A percentile compares a stretch with the other conserved stretches of the same genome.
Evolutionary conservation across 2,113 vertebrate genomes (phyloP).

Genomic region (Hippocampus guttulatus): DNA sequence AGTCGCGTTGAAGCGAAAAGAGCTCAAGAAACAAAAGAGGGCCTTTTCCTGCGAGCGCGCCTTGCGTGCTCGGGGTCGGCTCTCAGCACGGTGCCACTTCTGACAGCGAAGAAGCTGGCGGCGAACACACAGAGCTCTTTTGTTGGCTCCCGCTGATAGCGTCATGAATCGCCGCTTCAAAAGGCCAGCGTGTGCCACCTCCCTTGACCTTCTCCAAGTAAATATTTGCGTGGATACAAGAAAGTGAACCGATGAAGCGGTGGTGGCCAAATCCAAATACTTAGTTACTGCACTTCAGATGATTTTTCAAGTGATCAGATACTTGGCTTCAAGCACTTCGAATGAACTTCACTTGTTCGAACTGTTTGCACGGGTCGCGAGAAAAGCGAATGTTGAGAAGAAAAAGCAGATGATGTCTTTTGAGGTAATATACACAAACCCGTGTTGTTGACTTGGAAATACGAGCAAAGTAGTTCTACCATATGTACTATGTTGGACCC

Average conservation of each 20-base stretch:
- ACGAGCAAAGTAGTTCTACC: too few relatives aligned
- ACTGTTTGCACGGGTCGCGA: not conserved
- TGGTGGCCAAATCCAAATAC: not conserved
- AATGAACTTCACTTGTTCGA: not conserved
- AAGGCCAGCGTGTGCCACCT: conserved; percentile 29
- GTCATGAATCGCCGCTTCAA: conserved; percentile 58
- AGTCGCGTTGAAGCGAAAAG: not conserved
- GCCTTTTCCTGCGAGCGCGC: not conserved
- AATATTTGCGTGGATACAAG: conserved; percentile 6
- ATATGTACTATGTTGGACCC: too few relatives aligned
- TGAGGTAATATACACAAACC: too few relatives aligned
- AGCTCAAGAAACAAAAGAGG: not conserved
- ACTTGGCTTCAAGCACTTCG: not conserved
- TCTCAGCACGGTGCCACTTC: conserved; percentile 38
- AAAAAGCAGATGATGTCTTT: too few relatives aligned
- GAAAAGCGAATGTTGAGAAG: too few relatives aligned
- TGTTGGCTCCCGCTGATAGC: conserved; percentile 44
- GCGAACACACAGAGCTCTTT: conserved; percentile 40
- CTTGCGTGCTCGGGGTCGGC: conserved; percentile 4
- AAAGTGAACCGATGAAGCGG: not conserved
- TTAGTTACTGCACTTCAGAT: not conserved
- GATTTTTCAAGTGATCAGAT: not conserved
- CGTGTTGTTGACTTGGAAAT: too few relatives aligned
- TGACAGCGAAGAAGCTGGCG: not conserved
- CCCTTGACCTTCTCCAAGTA: conserved; percentile 27